phyloP scores from a whole-genome alignment of 2,888 invertebrate species.

The Drosophila vallismaia region DNA sequence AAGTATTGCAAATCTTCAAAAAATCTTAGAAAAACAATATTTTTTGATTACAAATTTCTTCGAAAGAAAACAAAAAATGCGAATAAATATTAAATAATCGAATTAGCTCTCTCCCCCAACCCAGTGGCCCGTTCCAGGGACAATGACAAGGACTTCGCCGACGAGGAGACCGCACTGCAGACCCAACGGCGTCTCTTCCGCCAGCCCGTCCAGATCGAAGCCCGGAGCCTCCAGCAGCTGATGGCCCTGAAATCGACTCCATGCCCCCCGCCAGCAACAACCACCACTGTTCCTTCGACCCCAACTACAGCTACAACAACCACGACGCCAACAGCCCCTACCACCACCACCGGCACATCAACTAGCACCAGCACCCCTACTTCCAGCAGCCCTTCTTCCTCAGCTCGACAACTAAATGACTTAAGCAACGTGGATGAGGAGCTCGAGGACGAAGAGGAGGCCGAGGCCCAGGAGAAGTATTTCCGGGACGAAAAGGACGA shows the following conservation, averaged over 20 bases:
- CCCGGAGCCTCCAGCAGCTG: constrained; percentile 31
- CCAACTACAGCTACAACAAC: accelerated
- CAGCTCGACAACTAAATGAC: accelerated
- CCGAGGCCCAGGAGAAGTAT: constrained; percentile 8
- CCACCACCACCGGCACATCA: too few species aligned
- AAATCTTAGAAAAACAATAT: too few species aligned
- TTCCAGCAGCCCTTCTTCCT: too few species aligned
- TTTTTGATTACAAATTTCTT: too few species aligned
- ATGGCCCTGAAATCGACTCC: constrained; percentile 32
- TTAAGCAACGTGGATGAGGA: constrained; percentile 2
- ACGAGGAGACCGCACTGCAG: not conserved
- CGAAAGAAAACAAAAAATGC: too few species aligned
- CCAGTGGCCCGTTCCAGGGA: constrained; percentile 23
- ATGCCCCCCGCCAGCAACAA: not conserved
- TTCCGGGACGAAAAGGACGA: constrained; percentile 3
- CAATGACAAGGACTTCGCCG: constrained; percentile 2
- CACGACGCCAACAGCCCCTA: not conserved
- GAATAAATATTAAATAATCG: too few species aligned
- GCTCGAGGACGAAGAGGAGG: constrained; percentile 18
- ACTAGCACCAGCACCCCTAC: too few species aligned
- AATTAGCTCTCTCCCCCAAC: too few species aligned
- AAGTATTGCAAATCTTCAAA: too few species aligned
- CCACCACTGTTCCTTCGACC: accelerated
- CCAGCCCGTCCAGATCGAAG: constrained; percentile 37
- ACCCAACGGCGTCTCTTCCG: constrained; percentile 10